Conservation (phyloP, 2,113 vertebrate genomes). For the Heterochromis multidens region DNA sequence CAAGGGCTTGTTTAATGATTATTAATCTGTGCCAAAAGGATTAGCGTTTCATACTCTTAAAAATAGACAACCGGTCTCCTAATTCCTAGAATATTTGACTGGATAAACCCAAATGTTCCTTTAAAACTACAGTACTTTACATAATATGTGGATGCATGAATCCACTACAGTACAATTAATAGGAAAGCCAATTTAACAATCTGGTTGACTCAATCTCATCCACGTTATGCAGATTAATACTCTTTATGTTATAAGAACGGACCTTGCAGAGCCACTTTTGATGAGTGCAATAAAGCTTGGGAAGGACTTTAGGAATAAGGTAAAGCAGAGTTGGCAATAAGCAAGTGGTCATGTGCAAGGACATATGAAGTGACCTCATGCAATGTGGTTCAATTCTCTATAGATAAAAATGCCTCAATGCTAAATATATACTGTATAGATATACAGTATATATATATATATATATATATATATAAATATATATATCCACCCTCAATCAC, state of each 20-base stretch:
- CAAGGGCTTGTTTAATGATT: neutral
- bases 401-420: neutral
- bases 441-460: neutral
- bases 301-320: slow-evolving; percentile 14
- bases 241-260: neutral
- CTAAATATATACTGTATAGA: neutral
- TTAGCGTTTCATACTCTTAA: slow-evolving; percentile 9
- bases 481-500: neutral
- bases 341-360: slow-evolving; percentile 40
- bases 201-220: neutral
- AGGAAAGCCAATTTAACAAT: neutral
- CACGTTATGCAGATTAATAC: neutral
- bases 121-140: neutral
- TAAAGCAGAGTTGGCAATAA: slow-evolving; percentile 42
- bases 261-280: neutral
- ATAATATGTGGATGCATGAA: neutral
- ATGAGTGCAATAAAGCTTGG: slow-evolving; percentile 32
- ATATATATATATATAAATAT: neutral
- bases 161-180: neutral
- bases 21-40: neutral
- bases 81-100: neutral
- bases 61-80: neutral
- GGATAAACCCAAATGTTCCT: neutral
- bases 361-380: slow-evolving; percentile 49
- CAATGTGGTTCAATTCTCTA: slow-evolving; percentile 32